Conservation (phyloP, 1,140 invertebrate species). For the Asobara japonica region DNA sequence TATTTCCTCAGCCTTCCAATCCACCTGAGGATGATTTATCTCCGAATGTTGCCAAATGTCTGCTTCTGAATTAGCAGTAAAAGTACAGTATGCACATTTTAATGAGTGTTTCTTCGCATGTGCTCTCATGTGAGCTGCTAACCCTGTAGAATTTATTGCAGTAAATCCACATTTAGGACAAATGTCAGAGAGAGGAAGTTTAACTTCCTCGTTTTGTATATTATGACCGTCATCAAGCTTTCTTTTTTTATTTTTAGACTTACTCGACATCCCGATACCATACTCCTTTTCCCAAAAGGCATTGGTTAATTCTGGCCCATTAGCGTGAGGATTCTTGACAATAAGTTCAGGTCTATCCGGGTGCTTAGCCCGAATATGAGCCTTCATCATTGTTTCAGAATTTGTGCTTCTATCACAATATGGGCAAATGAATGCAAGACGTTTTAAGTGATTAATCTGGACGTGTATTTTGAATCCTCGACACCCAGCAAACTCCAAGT, state of each 20-base stretch:
- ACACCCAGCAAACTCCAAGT: slow-evolving; percentile 45
- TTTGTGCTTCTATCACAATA: slow-evolving; percentile 60
- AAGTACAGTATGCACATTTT: slow-evolving; percentile 57
- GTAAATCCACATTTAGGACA: slow-evolving; percentile 54
- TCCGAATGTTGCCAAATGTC: slow-evolving; percentile 57
- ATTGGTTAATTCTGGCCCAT: slow-evolving; percentile 44
- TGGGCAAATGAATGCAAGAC: slow-evolving; percentile 54
- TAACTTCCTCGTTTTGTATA: neutral
- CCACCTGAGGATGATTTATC: slow-evolving; percentile 49
- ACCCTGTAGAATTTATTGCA: slow-evolving; percentile 47
- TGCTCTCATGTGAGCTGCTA: slow-evolving; percentile 53
- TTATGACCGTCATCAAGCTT: slow-evolving; percentile 1
- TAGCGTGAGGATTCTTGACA: slow-evolving; percentile 44
- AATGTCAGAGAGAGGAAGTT: slow-evolving; percentile 28
- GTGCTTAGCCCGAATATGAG: slow-evolving; percentile 56
- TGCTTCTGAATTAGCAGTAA: slow-evolving; percentile 35
- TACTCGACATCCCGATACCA: slow-evolving; percentile 43
- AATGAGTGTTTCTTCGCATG: slow-evolving; percentile 42
- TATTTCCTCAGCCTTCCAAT: slow-evolving; percentile 39
- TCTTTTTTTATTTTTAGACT: slow-evolving; percentile 42
- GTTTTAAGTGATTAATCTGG: slow-evolving; percentile 55
- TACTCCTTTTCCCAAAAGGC: slow-evolving; percentile 64
- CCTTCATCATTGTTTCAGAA: slow-evolving; percentile 47
- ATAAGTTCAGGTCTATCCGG: slow-evolving; percentile 44
- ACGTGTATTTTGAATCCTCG: slow-evolving; percentile 63